A percentile compares a stretch with the other conserved stretches of the same genome.
These are phyloP conservation scores for Polietes domitor DNA, from an alignment of 2,888 invertebrate species.

Conservation along the genomic window DNA sequence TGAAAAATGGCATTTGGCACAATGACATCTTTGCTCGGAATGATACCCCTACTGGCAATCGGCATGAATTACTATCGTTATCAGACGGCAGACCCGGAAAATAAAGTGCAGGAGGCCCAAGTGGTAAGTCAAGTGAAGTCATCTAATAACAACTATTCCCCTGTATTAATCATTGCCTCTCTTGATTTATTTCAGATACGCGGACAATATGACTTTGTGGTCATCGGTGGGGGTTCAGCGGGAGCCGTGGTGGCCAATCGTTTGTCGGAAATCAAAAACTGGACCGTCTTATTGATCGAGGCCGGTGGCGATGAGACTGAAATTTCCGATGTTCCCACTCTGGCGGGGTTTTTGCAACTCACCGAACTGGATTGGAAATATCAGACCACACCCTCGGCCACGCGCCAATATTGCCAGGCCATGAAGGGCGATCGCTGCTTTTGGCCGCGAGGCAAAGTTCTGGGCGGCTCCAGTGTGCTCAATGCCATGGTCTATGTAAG, in stretches of 20 bases:
- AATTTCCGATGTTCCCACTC: constrained; percentile 92
- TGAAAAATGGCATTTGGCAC: constrained; percentile 83
- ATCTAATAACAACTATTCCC: no score
- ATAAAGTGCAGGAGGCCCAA: constrained; percentile 86
- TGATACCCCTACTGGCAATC: constrained; percentile 91
- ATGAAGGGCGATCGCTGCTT: constrained; percentile 94
- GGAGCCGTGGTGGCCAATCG: constrained; percentile 94
- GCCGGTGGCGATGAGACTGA: constrained; percentile 95
- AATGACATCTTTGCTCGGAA: constrained; percentile 86
- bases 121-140: constrained; percentile 83
- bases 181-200: constrained; percentile 83
- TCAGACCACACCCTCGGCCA: constrained; percentile 90
- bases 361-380: constrained; percentile 96
- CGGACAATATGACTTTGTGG: constrained; percentile 91
- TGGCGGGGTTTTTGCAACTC: constrained; percentile 92
- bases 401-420: constrained; percentile 91
- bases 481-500: constrained; percentile 96
- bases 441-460: constrained; percentile 95
- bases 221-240: constrained; percentile 94
- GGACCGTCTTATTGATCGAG: constrained; percentile 91
- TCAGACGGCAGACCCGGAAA: constrained; percentile 91
- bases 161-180: background rate
- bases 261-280: constrained; percentile 89
- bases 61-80: constrained; percentile 91
- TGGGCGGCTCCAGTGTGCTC: constrained; percentile 93